These are phyloP conservation scores for Acleris holmiana DNA, from an alignment of 2,888 invertebrate species.

Conservation along the genomic window DNA sequence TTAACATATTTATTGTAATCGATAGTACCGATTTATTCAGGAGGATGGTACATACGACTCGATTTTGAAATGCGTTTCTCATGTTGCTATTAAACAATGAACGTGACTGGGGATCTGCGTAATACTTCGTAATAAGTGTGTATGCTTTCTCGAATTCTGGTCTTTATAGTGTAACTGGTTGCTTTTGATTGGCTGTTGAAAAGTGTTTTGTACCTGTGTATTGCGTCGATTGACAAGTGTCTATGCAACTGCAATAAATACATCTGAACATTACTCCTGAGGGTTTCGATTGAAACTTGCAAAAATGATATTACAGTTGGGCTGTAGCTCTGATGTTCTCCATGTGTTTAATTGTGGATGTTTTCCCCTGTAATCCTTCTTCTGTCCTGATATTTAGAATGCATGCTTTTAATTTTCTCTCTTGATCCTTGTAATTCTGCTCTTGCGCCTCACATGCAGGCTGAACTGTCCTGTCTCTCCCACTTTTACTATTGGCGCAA, in stretches of 20 bases:
- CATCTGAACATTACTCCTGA: constrained; percentile 15
- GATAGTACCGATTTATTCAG: constrained; percentile 29
- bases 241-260: constrained; percentile 37
- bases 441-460: constrained; percentile 7
- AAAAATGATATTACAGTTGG: constrained; percentile 8
- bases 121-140: constrained; percentile 24
- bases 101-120: constrained; percentile 8
- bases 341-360: constrained; percentile 4
- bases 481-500: constrained; percentile 35
- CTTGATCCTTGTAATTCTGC: constrained; percentile 6
- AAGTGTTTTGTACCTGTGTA: constrained; percentile 75
- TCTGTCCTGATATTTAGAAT: constrained; percentile 23
- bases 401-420: constrained; percentile 10
- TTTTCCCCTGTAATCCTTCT: constrained; percentile 19
- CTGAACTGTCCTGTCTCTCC: constrained; percentile 9
- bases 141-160: constrained; percentile 63
- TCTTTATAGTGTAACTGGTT: constrained; percentile 56
- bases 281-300: constrained; percentile 14
- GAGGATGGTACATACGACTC: constrained; percentile 7
- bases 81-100: neutral
- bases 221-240: constrained; percentile 70
- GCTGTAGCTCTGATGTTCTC: constrained; percentile 11
- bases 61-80: constrained; percentile 12
- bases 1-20: constrained; percentile 38
- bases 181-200: constrained; percentile 58